These are phyloP conservation scores for Stigmatopora nigra DNA, from an alignment of 2,113 vertebrate genomes.

Conservation along the genomic window DNA sequence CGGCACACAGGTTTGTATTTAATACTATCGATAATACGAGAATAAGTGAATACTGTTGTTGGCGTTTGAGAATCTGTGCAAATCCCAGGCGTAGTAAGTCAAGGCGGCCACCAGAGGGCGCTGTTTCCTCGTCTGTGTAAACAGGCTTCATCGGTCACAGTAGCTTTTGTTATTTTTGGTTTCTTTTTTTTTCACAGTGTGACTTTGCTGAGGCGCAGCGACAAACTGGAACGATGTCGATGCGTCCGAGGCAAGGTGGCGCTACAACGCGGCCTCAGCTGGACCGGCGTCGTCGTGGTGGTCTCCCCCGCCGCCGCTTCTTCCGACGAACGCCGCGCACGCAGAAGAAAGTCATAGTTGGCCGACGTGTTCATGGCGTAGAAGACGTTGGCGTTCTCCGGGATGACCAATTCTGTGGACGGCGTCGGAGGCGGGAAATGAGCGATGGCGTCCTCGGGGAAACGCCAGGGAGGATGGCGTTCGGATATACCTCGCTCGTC, in stretches of 20 bases:
- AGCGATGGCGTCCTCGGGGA: too few relatives aligned
- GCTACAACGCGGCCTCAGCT: slow-evolving; percentile 71
- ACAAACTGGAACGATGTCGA: slow-evolving; percentile 72
- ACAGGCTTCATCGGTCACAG: not conserved
- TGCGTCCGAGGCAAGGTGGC: slow-evolving; percentile 73
- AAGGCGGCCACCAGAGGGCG: not conserved
- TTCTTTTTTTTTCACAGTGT: slow-evolving; percentile 64
- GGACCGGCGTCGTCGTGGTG: slow-evolving; percentile 45
- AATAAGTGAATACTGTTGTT: slow-evolving; percentile 3
- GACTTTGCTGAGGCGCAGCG: slow-evolving; percentile 77
- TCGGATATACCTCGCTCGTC: slow-evolving; percentile 77
- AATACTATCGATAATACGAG: not conserved
- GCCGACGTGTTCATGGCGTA: slow-evolving; percentile 91
- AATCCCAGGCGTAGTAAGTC: not conserved
- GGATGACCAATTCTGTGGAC: slow-evolving; percentile 82
- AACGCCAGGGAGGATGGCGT: too few relatives aligned
- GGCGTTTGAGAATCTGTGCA: slow-evolving; percentile 1
- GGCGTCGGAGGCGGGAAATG: too few relatives aligned
- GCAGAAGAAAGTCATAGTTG: slow-evolving; percentile 87
- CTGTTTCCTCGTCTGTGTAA: not conserved
- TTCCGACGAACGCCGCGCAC: slow-evolving; percentile 63
- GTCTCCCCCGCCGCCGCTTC: not conserved
- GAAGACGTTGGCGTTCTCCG: slow-evolving; percentile 85
- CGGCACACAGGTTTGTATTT: slow-evolving; percentile 29
- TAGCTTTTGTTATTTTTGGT: not conserved